Conservation (phyloP, 2,113 vertebrate species). For the Gopherus evgoodei region DNA sequence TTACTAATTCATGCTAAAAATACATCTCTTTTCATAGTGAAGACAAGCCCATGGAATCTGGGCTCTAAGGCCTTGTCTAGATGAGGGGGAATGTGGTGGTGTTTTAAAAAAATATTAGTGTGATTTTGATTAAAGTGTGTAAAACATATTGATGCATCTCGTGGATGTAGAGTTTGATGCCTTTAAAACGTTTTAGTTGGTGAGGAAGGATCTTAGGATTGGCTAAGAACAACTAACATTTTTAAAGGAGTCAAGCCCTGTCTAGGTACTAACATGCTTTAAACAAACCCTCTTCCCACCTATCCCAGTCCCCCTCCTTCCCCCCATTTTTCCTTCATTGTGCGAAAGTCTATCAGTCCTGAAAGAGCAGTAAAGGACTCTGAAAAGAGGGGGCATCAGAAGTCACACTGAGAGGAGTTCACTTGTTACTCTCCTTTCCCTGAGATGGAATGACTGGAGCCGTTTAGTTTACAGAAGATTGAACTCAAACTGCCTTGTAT, state of each 20-base stretch:
- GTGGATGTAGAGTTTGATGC: not conserved
- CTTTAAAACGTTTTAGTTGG: not conserved
- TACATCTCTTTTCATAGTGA: not conserved
- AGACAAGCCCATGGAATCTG: not conserved
- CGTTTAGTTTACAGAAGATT: not conserved
- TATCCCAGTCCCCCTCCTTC: no score
- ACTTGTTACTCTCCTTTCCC: not conserved
- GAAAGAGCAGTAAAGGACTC: not conserved
- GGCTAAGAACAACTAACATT: not conserved
- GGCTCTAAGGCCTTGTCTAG: not conserved
- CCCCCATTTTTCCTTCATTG: not conserved
- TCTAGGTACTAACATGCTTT: not conserved
- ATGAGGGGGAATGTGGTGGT: not conserved
- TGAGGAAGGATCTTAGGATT: not conserved
- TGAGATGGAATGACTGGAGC: accelerated
- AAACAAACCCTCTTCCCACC: not conserved
- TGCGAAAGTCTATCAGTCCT: not conserved
- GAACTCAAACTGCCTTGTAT: not conserved
- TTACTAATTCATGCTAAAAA: not conserved
- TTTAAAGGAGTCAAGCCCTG: not conserved
- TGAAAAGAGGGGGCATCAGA: not conserved
- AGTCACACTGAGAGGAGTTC: not conserved
- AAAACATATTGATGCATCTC: not conserved
- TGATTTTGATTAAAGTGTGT: not conserved
- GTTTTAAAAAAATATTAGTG: not conserved